Conservation (phyloP, 1,140 invertebrate genomes). For the Drosophila micromelanica region DNA sequence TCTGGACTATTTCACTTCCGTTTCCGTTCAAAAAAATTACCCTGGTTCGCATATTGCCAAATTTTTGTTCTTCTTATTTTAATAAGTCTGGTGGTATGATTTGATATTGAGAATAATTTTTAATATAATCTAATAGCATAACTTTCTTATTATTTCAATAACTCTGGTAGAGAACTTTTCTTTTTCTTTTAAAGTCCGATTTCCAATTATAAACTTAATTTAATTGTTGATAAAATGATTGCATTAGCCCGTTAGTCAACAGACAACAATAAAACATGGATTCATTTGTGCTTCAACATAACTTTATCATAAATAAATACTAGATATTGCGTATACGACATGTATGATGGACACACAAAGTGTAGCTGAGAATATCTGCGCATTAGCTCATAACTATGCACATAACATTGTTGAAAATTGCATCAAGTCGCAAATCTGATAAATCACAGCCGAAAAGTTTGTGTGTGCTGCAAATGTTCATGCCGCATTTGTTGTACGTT, state of each 20-base stretch:
- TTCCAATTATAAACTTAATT: constrained; percentile 17
- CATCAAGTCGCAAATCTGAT: constrained; percentile 65
- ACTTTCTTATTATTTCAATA: too few species aligned
- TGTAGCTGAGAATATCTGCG: background rate
- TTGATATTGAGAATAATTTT: too few species aligned
- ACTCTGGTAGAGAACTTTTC: background rate
- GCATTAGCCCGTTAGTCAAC: background rate
- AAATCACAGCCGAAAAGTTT: constrained; percentile 65
- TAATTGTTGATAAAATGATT: too few species aligned
- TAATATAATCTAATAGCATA: too few species aligned
- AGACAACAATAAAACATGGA: background rate
- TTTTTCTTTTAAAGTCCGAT: constrained; percentile 45
- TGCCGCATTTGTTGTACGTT: constrained; percentile 3
- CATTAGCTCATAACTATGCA: constrained; percentile 61
- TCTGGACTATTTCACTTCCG: constrained; percentile 80
- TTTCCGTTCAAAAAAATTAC: constrained; percentile 28
- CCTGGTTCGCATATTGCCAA: constrained; percentile 1
- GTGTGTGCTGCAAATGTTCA: constrained; percentile 2
- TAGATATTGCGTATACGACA: constrained; percentile 7
- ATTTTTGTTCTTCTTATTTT: background rate
- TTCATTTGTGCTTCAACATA: background rate
- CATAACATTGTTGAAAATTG: constrained; percentile 64
- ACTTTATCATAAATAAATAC: background rate
- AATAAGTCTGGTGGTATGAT: background rate
- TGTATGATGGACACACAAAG: background rate